phyloP scores from a whole-genome alignment of 2,797 vertebrate genomes.

The Nyctalus aviator region DNA sequence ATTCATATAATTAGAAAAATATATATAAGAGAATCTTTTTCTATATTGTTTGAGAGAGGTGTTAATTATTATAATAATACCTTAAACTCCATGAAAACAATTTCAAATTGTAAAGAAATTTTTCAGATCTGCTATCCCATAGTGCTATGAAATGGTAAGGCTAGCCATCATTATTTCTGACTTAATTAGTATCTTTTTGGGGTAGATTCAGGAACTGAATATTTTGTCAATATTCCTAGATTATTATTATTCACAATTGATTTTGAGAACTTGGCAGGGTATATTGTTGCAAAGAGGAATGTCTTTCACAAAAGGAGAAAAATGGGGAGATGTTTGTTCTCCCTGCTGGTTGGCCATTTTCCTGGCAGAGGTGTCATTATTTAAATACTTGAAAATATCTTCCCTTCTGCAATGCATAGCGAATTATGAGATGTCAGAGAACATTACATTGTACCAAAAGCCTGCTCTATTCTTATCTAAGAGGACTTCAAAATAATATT shows the following conservation, averaged over 20 bases:
- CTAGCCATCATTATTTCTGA: not conserved
- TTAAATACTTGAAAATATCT: conserved; percentile 44
- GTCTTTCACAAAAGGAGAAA: not conserved
- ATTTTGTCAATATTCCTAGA: not conserved
- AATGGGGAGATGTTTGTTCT: not conserved
- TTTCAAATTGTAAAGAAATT: conserved; percentile 7
- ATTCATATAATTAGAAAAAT: conserved; percentile 13
- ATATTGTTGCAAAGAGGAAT: not conserved
- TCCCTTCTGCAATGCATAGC: not conserved
- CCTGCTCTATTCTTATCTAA: conserved; percentile 3
- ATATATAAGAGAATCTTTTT: conserved; percentile 15
- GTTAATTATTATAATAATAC: not conserved
- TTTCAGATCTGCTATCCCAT: not conserved
- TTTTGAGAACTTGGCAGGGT: not conserved
- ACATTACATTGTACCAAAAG: not conserved
- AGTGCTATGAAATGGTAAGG: not conserved
- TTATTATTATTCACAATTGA: conserved; percentile 2
- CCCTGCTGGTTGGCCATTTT: not conserved
- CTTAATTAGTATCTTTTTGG: conserved; percentile 13
- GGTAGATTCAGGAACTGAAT: not conserved
- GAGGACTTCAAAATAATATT: conserved; percentile 6
- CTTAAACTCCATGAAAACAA: not conserved
- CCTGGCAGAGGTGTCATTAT: not conserved
- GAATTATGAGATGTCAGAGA: conserved; percentile 45
- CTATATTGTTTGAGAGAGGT: not conserved